Evolutionary conservation across 2,888 invertebrate genomes (phyloP).

Genomic region (Aplocera efformata): DNA sequence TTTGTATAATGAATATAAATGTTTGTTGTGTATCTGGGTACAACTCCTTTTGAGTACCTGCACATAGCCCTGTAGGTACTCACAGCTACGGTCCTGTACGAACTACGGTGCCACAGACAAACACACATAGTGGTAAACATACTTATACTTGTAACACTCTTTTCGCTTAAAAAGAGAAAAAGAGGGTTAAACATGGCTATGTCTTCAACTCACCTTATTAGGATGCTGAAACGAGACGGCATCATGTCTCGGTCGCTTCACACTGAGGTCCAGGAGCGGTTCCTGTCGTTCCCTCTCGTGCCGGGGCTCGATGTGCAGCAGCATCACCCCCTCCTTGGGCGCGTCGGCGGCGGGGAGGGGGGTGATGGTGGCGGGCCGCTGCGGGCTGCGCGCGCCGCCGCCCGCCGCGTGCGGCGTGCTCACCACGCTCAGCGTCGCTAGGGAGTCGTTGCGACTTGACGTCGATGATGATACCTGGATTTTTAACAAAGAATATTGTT

Average conservation of each 20-base stretch:
- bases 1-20: no score
- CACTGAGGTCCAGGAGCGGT: conserved; percentile 53
- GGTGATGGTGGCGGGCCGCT: conserved; percentile 80
- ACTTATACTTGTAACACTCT: no score
- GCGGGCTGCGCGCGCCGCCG: conserved; percentile 51
- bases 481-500: no score
- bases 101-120: no score
- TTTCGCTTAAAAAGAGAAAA: no score
- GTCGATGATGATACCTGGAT: conserved; percentile 46
- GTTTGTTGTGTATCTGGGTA: no score
- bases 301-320: conserved; percentile 79
- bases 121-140: no score
- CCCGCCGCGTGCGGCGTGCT: conserved; percentile 65
- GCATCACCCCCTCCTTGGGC: conserved; percentile 82
- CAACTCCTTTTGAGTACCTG: no score
- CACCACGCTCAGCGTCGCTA: conserved; percentile 87
- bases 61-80: no score
- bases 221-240: conserved; percentile 40
- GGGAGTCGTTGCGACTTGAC: conserved; percentile 58
- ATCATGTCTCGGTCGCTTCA: conserved; percentile 44
- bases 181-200: no score
- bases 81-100: no score
- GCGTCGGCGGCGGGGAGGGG: conserved; percentile 72
- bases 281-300: conserved; percentile 68
- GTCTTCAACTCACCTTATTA: conserved; percentile 43